Evolutionary conservation across 2,797 vertebrate species (phyloP).

Genomic region (Dallia pectoralis): DNA sequence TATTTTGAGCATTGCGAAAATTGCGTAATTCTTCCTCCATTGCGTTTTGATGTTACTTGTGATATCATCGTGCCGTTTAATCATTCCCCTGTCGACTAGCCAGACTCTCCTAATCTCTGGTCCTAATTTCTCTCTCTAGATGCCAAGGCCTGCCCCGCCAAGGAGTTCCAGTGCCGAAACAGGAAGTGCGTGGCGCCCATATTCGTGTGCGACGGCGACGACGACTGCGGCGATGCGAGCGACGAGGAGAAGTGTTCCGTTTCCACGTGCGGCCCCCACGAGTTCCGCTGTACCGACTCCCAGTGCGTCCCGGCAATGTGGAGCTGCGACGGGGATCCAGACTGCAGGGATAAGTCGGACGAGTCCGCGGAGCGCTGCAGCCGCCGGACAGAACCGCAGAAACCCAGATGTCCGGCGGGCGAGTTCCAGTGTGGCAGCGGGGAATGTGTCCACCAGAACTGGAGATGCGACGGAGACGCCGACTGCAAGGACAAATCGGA

Average conservation of each 20-base stretch:
- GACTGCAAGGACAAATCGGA: constrained; percentile 99
- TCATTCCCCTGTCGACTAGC: not conserved
- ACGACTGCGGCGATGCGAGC: constrained; percentile 84
- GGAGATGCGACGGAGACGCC: constrained; percentile 94
- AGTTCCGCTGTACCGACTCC: constrained; percentile 92
- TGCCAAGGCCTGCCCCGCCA: constrained; percentile 82
- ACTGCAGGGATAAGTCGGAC: constrained; percentile 91
- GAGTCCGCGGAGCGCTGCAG: constrained; percentile 87
- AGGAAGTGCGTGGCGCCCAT: constrained; percentile 84
- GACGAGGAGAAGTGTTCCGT: constrained; percentile 87
- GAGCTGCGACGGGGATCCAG: constrained; percentile 92
- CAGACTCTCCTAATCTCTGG: not conserved
- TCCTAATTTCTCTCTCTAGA: constrained; percentile 51
- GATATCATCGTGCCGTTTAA: not conserved
- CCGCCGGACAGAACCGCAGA: constrained; percentile 73
- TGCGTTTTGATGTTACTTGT: not conserved
- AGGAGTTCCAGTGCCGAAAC: constrained; percentile 86
- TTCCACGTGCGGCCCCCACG: constrained; percentile 83
- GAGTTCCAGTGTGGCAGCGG: constrained; percentile 88
- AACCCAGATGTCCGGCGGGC: constrained; percentile 74
- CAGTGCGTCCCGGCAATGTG: constrained; percentile 90
- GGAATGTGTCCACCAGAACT: constrained; percentile 91
- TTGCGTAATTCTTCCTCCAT: not conserved
- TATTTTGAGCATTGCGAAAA: too few relatives aligned
- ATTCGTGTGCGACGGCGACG: constrained; percentile 88